These are phyloP conservation scores for Littorina saxatilis DNA, from an alignment of 1,140 invertebrate species.

Conservation along the genomic window DNA sequence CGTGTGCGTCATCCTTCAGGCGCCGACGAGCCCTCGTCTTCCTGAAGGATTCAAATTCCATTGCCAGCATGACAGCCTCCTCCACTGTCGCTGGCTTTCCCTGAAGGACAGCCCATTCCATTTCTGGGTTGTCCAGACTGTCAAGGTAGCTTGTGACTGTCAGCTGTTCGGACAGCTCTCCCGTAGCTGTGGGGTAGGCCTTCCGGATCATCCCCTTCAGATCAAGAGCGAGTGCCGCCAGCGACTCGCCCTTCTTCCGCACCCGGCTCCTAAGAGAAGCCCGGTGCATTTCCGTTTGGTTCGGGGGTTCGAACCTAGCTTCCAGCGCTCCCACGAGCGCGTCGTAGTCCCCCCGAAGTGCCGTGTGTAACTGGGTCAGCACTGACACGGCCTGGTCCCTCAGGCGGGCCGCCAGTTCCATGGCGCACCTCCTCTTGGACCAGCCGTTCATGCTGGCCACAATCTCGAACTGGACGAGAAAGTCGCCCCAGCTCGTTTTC, in stretches of 20 bases:
- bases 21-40: neutral
- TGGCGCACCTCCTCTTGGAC: neutral
- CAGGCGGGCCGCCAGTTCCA: neutral
- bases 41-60: conserved; percentile 3
- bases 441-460: neutral
- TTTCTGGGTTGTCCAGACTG: neutral
- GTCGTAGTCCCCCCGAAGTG: neutral
- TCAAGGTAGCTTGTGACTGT: neutral
- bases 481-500: neutral
- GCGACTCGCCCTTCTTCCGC: neutral
- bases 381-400: neutral
- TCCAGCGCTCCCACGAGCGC: neutral
- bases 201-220: neutral
- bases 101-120: neutral
- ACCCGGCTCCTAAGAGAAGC: neutral
- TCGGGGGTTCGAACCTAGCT: neutral
- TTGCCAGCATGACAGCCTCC: neutral
- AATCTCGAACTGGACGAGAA: neutral
- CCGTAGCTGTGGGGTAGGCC: neutral
- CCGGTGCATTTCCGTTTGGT: conserved; percentile 1
- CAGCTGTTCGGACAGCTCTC: neutral
- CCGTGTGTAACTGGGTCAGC: neutral
- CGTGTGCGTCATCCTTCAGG: neutral
- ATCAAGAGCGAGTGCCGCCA: neutral
- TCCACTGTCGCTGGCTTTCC: neutral